Percentiles rank a stretch among this genome's conserved stretches.
Conservation (phyloP, 2,888 invertebrate genomes). For the Ametastegia equiseti region DNA sequence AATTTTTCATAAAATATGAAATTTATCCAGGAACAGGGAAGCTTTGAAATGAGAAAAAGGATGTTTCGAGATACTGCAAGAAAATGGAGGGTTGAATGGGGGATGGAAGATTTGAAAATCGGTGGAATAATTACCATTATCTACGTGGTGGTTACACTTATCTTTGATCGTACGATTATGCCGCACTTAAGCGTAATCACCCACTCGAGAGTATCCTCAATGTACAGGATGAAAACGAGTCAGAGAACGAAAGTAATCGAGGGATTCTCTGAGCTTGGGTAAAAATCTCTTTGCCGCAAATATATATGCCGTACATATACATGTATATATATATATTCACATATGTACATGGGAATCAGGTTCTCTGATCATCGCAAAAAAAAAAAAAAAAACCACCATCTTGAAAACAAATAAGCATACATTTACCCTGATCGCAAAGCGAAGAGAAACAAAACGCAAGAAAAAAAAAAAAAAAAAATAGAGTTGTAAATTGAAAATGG, state of each 20-base stretch:
- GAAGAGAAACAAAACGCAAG: too few species aligned
- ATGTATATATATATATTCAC: neutral
- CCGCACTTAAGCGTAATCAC: conserved; percentile 42
- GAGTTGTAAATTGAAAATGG: neutral
- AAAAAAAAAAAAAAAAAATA: neutral
- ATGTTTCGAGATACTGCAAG: neutral
- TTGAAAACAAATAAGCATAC: too few species aligned
- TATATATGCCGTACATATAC: neutral
- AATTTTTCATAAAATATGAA: neutral
- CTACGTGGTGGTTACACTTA: conserved; percentile 17
- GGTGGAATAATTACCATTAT: conserved; percentile 28
- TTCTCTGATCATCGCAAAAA: neutral
- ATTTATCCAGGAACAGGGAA: neutral
- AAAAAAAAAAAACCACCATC: neutral
- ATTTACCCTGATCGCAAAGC: too few species aligned
- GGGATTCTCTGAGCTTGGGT: neutral
- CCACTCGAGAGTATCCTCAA: conserved; percentile 34
- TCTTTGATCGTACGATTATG: conserved; percentile 46
- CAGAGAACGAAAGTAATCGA: conserved; percentile 7
- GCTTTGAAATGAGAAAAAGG: neutral
- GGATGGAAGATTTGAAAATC: conserved; percentile 25
- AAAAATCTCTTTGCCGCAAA: conserved; percentile 7
- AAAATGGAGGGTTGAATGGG: conserved; percentile 28
- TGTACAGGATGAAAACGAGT: conserved; percentile 33
- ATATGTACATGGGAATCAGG: neutral